Evolutionary conservation across 2,888 invertebrate genomes (phyloP), one percentile per base, ranked within the genome.

Genomic region (Dusona sp.): DNA sequence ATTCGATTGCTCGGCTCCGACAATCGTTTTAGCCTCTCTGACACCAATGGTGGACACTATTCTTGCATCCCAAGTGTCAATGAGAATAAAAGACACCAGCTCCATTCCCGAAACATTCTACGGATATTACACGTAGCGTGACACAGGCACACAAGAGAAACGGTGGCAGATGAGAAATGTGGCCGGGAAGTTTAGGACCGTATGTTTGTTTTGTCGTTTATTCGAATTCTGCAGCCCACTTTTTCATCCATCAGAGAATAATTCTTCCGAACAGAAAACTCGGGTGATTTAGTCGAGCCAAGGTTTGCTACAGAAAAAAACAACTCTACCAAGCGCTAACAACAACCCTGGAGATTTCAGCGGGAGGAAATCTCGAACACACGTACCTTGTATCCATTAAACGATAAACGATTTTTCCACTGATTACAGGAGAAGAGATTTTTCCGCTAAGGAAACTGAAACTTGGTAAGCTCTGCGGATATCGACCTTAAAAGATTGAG

Each of bases 121-220:
- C 54, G 78, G 74, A 88, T 84, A 83, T 78, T 54, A 84, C 29
- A 33, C 64, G 67, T 51, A 73, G 84, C 85, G 86, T 79, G 84
- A 81, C 75, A 80, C 79, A 83, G 84, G 87, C 87, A 80, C 78
- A 64, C 84, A 79, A 74, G n/a, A n/a, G 67, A 42, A 33, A 67
- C 42, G 72, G 38, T 51, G 61, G 42, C 25, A 38, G 25, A 36
- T 19, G 29, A 72, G 48, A 65, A 51, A 42, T 45, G 19, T 13
- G 25, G 54, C 13, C 25, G n/a, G n/a, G 22, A 64, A 79, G 45
- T 79, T 29, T 38, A 48, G 61, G 36, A 42, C 61, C 36, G 16
- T 51, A 7, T 29, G 64, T 57, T 67, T 48, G 48, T 45, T 45
- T 68, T 36, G 6, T 22, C 48, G 29, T 45, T 61, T 57, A 51